Conservation (phyloP, 2,797 vertebrate species). For the Sitta carolinensis region DNA sequence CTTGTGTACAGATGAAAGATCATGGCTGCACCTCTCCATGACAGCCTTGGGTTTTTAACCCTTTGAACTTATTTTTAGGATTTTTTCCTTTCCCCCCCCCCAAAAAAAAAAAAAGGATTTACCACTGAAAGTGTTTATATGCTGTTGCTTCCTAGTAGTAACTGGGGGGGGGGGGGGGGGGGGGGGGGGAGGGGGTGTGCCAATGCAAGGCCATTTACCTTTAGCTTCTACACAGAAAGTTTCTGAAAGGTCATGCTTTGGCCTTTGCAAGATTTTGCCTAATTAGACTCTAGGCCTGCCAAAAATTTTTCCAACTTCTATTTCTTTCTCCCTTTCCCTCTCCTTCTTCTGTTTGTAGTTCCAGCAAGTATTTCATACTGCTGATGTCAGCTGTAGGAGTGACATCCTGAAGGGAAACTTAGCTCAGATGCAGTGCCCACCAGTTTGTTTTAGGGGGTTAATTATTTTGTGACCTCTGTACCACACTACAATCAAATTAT, state of each 20-base stretch:
- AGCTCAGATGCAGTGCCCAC: neutral
- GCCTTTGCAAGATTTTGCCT: neutral
- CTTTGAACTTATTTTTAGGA: neutral
- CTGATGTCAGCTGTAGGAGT: neutral
- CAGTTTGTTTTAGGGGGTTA: neutral
- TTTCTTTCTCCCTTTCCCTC: neutral
- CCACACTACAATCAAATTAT: neutral
- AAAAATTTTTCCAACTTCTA: neutral
- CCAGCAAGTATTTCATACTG: neutral
- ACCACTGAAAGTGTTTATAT: neutral
- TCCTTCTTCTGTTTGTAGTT: neutral
- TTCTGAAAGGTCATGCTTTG: neutral
- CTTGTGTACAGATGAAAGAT: slow-evolving; percentile 17
- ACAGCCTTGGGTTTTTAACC: neutral
- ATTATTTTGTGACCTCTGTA: neutral
- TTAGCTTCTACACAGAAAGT: neutral
- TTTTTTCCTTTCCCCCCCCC: neutral
- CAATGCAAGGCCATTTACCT: neutral
- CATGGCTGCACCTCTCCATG: neutral
- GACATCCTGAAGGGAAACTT: neutral
- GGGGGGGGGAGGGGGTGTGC: fast-evolving
- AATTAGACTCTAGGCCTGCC: neutral
- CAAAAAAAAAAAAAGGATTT: neutral
- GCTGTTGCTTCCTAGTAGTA: neutral
- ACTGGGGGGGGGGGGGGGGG: neutral